Base-by-base conservation (phyloP, 2,113 vertebrate species). In the Struthio camelus region DNA sequence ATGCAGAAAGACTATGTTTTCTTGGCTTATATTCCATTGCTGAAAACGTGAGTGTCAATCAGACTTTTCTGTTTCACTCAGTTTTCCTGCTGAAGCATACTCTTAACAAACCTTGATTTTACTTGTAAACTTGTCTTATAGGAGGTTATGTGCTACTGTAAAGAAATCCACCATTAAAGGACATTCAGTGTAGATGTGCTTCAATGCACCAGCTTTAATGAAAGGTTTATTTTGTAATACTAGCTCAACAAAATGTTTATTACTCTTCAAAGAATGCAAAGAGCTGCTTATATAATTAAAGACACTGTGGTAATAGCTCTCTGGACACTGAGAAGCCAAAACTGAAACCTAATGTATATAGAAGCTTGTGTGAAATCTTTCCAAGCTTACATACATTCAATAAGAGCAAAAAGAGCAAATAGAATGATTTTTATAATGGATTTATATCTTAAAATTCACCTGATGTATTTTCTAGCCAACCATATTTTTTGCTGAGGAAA, bases 41-140 rank as follows among this genome's bases (percentile, higher is more conserved):
- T 94, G 72, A 66, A 91, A 86, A 90, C 84, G 83, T 44, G 13
- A 95, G 34, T 77, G 73, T 80, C 94, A 77, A 73, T 92, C 64
- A 69, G 58, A 73, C 20, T 72, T 93, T 12, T 22, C 4, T 12
- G 15, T 90, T 61, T 91, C 27, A 54, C 69, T 87, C 80, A 80
- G 38, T 86, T 50, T 86, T 50, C 53, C 34, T 58, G 32, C 23
- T 93, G 82, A 83, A 73, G 78, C 50, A 40, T 48, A n/a, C 30
- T 65, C 27, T 48, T 87, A 69, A 64, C 16, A 89, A 84, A 54
- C 59, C 44, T 73, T 64, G 62, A 24, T 77, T 90, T 86, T 86
- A 87, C 66, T 66, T 65, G 42, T 83, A 53, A 70, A n/a, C 51
- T 85, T 77, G 54, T 64, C 34, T 42, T 71, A 15, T 59, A 72